Evolutionary conservation across 1,140 invertebrate species (phyloP).

Genomic region (Globodera ellingtonae): DNA sequence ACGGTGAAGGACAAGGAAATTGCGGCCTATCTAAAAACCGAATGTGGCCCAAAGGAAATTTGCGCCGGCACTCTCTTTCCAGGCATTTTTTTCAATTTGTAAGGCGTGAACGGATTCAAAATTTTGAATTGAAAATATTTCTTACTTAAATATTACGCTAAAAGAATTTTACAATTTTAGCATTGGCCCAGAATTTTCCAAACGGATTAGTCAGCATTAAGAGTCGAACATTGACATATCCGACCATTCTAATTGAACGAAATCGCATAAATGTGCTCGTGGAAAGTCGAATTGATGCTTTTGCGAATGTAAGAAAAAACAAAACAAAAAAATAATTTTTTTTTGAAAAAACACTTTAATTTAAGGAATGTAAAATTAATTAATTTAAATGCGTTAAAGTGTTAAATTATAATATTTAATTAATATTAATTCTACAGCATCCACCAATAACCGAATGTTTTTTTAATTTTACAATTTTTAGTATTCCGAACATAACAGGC

Average conservation of each 20-base stretch:
- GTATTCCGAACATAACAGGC: slow-evolving; percentile 58
- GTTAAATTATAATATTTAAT: too few relatives aligned
- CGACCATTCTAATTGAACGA: slow-evolving; percentile 51
- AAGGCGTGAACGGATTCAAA: too few relatives aligned
- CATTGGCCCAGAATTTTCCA: slow-evolving; percentile 53
- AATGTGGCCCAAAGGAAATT: slow-evolving; percentile 60
- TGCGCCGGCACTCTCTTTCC: slow-evolving; percentile 64
- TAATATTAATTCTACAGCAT: too few relatives aligned
- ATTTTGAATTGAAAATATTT: too few relatives aligned
- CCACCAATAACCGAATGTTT: background rate
- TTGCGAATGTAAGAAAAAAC: slow-evolving; percentile 56
- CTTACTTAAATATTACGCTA: too few relatives aligned
- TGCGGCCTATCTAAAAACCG: slow-evolving; percentile 61
- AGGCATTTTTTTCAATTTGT: slow-evolving; percentile 8
- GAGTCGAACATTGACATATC: slow-evolving; percentile 63
- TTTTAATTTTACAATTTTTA: slow-evolving; percentile 41
- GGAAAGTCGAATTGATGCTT: slow-evolving; percentile 62
- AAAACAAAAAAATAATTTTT: too few relatives aligned
- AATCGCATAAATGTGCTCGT: slow-evolving; percentile 58
- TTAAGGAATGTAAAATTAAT: too few relatives aligned
- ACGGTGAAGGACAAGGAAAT: slow-evolving; percentile 59
- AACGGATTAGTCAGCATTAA: slow-evolving; percentile 63
- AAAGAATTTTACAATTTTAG: slow-evolving; percentile 29
- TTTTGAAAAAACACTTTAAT: too few relatives aligned
- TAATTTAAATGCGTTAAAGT: too few relatives aligned